Evolutionary conservation across 2,888 invertebrate genomes (phyloP), one percentile per base, ranked within the genome.

Genomic region (Meteorus cinctellus): DNA sequence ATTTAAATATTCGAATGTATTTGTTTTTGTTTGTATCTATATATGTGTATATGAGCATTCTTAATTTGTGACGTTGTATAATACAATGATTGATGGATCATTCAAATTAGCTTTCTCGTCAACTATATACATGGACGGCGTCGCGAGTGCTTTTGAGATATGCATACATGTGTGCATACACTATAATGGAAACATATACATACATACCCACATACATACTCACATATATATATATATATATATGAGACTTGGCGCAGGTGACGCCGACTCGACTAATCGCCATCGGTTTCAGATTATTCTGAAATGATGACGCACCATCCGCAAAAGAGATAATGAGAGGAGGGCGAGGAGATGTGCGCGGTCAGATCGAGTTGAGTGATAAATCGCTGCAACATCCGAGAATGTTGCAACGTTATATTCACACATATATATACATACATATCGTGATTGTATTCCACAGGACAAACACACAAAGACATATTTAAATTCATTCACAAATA

Each of bases 231-330:
- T 60, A 19, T 27, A 75, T 75, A 77, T 82, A 82, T 81, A 84
- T 84, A 86, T 84, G 84, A 83, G 84, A 83, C 79, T 83, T 80
- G 81, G 82, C 83, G 79, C 89, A 88, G 88, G 86, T 89, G 89
- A 88, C 88, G 86, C 77, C 75, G 74, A 76, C 83, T 85, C 85
- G 86, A 88, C 89, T 89, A 89, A 89, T 89, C 88, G 89, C 88
- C 89, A 89, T 89, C 86, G 89, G 89, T 89, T 89, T 89, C 87
- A 89, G 89, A 89, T 89, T 89, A 89, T 89, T 88, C 86, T 88
- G 82, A 89, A 89, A 89, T 89, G 88, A 89, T 87, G 88, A 89
- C 83, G 83, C 85, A 83, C 62, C 31, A 41, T 70, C 45, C 60
- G 29, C 14, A 34, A 19, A 66, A 24, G 45, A 68, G 45, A 60